These are phyloP conservation scores for Myotis lucifugus DNA, from an alignment of 2,113 vertebrate genomes.

Conservation along the genomic window DNA sequence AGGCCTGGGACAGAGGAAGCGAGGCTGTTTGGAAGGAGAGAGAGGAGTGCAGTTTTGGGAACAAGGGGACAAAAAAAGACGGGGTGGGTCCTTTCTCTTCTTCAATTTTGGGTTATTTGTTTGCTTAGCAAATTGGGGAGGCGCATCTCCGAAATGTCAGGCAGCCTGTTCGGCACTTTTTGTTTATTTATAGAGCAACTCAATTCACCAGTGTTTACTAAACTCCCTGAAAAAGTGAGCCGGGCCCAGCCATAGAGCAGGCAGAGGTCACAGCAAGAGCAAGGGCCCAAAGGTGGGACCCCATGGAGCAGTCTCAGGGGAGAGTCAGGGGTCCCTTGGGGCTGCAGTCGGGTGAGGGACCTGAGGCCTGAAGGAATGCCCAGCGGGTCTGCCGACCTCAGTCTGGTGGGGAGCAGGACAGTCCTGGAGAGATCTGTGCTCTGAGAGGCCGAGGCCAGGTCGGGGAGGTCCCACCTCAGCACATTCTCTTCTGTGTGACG, in stretches of 20 bases:
- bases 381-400: background rate
- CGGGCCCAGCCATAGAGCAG: background rate
- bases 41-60: background rate
- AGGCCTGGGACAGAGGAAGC: background rate
- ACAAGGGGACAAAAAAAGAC: background rate
- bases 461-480: slow-evolving; percentile 61
- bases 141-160: background rate
- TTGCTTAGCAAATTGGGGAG: slow-evolving; percentile 19
- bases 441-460: background rate
- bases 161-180: background rate
- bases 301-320: background rate
- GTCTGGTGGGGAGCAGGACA: background rate
- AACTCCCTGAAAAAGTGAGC: slow-evolving; percentile 25
- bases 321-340: background rate
- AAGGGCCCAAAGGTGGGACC: background rate
- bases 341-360: background rate
- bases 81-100: background rate
- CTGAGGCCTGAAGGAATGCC: background rate
- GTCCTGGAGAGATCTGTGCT: background rate
- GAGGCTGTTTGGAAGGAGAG: background rate
- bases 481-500: slow-evolving; percentile 69
- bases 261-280: background rate
- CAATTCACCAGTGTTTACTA: slow-evolving; percentile 35
- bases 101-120: slow-evolving; percentile 14
- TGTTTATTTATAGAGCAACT: slow-evolving; percentile 61